These are phyloP conservation scores for Hypercompe scribonia DNA, from an alignment of 2,888 invertebrate species.

Conservation along the genomic window DNA sequence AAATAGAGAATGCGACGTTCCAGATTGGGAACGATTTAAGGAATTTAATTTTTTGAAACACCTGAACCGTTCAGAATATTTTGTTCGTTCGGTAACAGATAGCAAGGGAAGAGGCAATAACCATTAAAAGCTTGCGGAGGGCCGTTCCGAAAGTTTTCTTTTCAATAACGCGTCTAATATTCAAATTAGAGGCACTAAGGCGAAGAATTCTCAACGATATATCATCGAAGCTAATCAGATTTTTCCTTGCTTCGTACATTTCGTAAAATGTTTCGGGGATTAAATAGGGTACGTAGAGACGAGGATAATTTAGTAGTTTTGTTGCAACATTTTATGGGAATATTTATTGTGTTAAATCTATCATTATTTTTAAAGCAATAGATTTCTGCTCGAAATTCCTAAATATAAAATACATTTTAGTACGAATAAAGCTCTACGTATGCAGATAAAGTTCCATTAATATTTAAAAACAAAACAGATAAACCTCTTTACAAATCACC, in stretches of 20 bases:
- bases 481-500: constrained; percentile 15
- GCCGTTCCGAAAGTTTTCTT: constrained; percentile 83
- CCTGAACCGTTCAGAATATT: constrained; percentile 59
- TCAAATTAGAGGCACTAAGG: constrained; percentile 84
- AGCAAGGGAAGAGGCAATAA: constrained; percentile 79
- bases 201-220: constrained; percentile 81
- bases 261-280: constrained; percentile 72
- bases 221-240: constrained; percentile 84
- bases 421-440: not conserved
- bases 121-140: constrained; percentile 83
- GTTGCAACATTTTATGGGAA: constrained; percentile 54
- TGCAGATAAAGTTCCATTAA: not conserved
- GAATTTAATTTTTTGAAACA: constrained; percentile 47
- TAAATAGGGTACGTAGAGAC: constrained; percentile 67
- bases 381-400: constrained; percentile 17
- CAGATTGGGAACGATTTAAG: constrained; percentile 31
- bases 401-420: not conserved
- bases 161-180: constrained; percentile 87
- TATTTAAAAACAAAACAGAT: not conserved
- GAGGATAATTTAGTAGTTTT: constrained; percentile 65
- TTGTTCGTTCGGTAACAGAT: constrained; percentile 60
- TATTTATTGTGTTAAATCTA: constrained; percentile 48
- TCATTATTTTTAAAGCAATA: constrained; percentile 28
- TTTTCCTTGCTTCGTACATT: constrained; percentile 72
- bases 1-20: constrained; percentile 37